These are phyloP conservation scores for Philopedon plagiatum DNA, from an alignment of 2,888 invertebrate genomes.

Conservation along the genomic window DNA sequence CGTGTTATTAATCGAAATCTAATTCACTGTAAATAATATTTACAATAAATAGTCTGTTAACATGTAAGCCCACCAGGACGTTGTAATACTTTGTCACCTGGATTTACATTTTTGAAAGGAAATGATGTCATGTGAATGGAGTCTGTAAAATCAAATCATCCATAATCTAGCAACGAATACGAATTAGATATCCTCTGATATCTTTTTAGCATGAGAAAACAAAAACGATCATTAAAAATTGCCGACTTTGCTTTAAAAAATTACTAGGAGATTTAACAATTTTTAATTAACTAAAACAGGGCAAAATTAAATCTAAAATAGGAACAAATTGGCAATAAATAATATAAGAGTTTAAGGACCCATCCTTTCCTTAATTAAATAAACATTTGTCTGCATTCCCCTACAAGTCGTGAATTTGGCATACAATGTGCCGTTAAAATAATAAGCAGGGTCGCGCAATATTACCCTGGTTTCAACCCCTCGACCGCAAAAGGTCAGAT, in stretches of 20 bases:
- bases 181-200: too few relatives aligned
- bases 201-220: too few relatives aligned
- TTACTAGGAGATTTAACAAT: not conserved
- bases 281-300: not conserved
- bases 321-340: conserved; percentile 47
- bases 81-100: too few relatives aligned
- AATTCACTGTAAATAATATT: too few relatives aligned
- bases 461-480: conserved; percentile 42
- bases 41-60: too few relatives aligned
- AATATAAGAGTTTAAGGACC: conserved; percentile 43
- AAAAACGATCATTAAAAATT: too few relatives aligned
- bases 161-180: too few relatives aligned
- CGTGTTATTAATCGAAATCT: too few relatives aligned
- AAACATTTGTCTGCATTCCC: conserved; percentile 49
- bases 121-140: too few relatives aligned
- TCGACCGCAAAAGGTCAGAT: conserved; percentile 43
- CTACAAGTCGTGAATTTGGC: conserved; percentile 40
- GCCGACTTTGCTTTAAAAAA: not conserved
- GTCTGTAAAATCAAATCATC: too few relatives aligned
- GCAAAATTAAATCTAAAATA: conserved; percentile 37
- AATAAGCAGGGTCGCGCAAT: conserved; percentile 61
- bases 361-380: conserved; percentile 50
- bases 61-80: too few relatives aligned
- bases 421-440: conserved; percentile 56
- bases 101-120: too few relatives aligned